Evolutionary conservation across 2,888 invertebrate species (phyloP), one percentile per base, ranked within the genome.

Genomic region (Petrolisthes manimaculis): DNA sequence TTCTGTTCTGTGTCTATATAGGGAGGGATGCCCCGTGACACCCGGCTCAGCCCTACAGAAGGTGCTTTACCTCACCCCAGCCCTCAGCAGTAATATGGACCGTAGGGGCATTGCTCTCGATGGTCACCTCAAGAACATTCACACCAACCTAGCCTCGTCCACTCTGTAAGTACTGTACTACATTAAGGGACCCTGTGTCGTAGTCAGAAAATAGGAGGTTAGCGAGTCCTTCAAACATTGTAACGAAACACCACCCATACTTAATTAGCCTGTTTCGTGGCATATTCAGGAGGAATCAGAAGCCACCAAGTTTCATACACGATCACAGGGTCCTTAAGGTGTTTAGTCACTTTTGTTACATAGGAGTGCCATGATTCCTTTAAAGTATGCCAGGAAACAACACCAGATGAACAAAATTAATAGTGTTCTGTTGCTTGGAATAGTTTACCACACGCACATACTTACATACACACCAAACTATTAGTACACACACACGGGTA

Each of bases 91-190:
- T 91, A 97, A 97, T 93, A 95, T 96, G 89, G 90, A 97, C 92
- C 95, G 97, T 91, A 94, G 97, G 79, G 98, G 98, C 81, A 95
- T 99, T 90, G 98, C 98, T 0, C 94, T 98, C 86, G 98, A 98
- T 93, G 98, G 98, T 0, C 96, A 96, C 93, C 94, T 98, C 86
- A 97, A 97, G 93, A 93, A 94, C 86, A 95, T 96, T 92, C 96
- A 97, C 91, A 95, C 96, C 74, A 96, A 96, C 92, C 94, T 98
- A 92, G 98, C 98, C 55, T 98, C 98, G 24, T 97, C 98, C 77
- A 98, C 98, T 8, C 94, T 98, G 96, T 97, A 93, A 95, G 95
- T 94, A 77, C 51, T 8, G 9, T n/a, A n/a, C n/a, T n/a, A n/a
- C n/a, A n/a, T n/a, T n/a, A n/a, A n/a, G n/a, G n/a, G n/a, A n/a